Conservation (phyloP, 2,113 vertebrate species). For the Caretta caretta region DNA sequence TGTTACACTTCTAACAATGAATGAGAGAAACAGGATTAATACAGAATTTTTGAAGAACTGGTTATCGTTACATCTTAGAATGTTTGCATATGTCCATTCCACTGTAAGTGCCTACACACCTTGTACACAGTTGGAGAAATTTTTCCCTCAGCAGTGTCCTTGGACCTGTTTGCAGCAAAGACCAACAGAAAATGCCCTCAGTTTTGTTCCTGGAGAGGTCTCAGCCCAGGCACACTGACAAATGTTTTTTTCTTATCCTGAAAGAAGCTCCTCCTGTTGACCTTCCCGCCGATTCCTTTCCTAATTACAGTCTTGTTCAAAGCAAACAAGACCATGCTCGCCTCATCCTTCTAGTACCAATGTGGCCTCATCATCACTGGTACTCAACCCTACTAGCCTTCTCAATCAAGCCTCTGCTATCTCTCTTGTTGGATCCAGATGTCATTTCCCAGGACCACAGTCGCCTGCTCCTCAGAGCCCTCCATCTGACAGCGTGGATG, state of each 20-base stretch:
- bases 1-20: not conserved
- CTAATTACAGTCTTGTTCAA: no score
- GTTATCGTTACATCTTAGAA: not conserved
- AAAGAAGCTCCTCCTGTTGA: not conserved
- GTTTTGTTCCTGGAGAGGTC: not conserved
- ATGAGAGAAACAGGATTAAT: not conserved
- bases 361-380: not conserved
- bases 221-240: not conserved
- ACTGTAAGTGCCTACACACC: no score
- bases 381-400: not conserved
- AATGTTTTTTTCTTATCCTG: not conserved
- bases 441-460: not conserved
- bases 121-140: not conserved
- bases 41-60: not conserved
- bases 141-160: not conserved
- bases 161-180: not conserved
- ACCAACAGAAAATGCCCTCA: not conserved
- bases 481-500: not conserved
- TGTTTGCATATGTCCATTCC: no score
- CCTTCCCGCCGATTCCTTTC: no score
- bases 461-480: no score
- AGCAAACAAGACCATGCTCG: not conserved
- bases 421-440: not conserved
- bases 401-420: not conserved
- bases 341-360: not conserved